These are phyloP conservation scores for Asbolus verrucosus DNA, from an alignment of 1,140 invertebrate species.

Conservation along the genomic window DNA sequence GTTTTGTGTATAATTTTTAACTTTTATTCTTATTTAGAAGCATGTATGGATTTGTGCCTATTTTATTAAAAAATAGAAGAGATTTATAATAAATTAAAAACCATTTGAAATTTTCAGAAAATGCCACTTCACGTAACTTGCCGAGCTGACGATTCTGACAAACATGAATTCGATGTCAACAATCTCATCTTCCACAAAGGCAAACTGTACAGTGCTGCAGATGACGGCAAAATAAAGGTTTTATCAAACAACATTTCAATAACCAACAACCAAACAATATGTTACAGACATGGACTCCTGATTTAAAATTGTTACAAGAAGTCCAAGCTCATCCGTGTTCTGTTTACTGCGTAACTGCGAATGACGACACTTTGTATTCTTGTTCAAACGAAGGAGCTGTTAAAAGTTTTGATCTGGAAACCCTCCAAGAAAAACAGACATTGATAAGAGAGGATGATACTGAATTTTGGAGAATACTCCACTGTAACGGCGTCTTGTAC, in stretches of 20 bases:
- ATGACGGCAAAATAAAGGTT: slow-evolving; percentile 69
- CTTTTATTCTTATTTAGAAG: too few relatives aligned
- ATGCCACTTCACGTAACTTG: slow-evolving; percentile 60
- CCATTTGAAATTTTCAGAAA: slow-evolving; percentile 7
- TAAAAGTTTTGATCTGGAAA: slow-evolving; percentile 64
- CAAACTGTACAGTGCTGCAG: slow-evolving; percentile 65
- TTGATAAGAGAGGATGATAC: slow-evolving; percentile 55
- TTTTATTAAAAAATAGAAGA: too few relatives aligned
- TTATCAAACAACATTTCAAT: neutral
- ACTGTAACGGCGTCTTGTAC: slow-evolving; percentile 62
- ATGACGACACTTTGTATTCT: slow-evolving; percentile 64
- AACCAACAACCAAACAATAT: neutral
- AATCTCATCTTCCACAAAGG: slow-evolving; percentile 62
- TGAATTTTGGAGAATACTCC: slow-evolving; percentile 63
- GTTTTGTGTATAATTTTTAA: too few relatives aligned
- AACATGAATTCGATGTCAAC: slow-evolving; percentile 65
- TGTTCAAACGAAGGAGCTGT: slow-evolving; percentile 67
- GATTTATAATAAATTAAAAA: too few relatives aligned
- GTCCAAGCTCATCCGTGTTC: slow-evolving; percentile 65
- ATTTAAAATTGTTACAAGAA: slow-evolving; percentile 64
- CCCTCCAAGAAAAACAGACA: slow-evolving; percentile 57
- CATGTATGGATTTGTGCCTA: neutral
- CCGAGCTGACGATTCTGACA: slow-evolving; percentile 60
- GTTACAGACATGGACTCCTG: slow-evolving; percentile 64
- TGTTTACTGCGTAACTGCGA: slow-evolving; percentile 63